Conservation (phyloP, 2,113 vertebrate species). For the Propithecus coquereli region DNA sequence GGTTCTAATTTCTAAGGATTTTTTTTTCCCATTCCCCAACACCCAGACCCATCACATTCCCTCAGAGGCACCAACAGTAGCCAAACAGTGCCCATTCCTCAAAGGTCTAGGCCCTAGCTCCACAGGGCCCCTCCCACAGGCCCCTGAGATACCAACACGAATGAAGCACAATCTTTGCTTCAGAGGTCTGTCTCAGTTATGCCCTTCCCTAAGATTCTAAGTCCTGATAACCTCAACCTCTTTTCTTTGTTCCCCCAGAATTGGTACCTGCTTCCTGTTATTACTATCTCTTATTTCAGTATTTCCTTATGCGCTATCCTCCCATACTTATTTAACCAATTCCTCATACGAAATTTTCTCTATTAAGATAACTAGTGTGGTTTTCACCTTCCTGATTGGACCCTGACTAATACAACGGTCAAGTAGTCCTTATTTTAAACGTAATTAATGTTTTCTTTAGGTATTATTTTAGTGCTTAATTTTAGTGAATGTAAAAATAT, state of each 20-base stretch:
- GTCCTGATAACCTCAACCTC: not conserved
- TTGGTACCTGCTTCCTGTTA: not conserved
- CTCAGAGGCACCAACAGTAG: not conserved
- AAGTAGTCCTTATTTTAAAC: not conserved
- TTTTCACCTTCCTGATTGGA: not conserved
- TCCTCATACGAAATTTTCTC: not conserved
- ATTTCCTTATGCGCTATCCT: not conserved
- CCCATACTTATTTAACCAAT: not conserved
- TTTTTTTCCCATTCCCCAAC: not conserved
- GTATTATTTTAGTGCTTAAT: not conserved
- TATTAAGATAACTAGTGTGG: not conserved
- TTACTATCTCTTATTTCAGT: not conserved
- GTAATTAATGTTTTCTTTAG: conserved; percentile 19
- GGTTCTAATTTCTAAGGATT: not conserved
- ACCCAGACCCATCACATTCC: not conserved
- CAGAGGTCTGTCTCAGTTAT: not conserved
- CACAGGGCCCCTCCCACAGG: not conserved
- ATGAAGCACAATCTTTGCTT: not conserved
- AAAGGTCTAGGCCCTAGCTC: not conserved
- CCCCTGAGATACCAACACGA: not conserved
- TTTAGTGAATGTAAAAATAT: conserved; percentile 6
- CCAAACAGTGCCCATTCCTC: not conserved
- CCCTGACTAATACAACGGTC: not conserved
- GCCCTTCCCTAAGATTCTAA: not conserved
- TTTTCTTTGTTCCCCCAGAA: not conserved